Evolutionary conservation across 2,113 vertebrate genomes (phyloP).

Genomic region (Chaetops frenatus): DNA sequence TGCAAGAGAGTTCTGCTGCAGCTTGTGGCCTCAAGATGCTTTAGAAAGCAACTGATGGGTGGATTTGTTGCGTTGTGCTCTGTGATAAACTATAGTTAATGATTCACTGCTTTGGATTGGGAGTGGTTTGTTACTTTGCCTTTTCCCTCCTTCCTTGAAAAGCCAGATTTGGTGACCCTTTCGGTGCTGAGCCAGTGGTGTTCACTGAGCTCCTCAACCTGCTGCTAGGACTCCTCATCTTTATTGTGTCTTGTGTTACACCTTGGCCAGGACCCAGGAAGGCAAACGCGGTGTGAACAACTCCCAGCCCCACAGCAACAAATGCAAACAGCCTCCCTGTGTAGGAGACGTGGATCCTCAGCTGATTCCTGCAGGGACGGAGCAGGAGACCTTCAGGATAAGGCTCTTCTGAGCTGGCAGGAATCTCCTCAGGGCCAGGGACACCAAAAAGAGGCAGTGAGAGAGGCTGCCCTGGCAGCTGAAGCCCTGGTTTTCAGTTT

Average conservation of each 20-base stretch:
- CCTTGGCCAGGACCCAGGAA: neutral
- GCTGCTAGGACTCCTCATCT: fast-evolving
- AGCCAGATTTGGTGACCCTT: neutral
- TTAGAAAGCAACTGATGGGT: neutral
- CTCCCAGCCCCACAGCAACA: fast-evolving
- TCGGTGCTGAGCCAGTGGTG: fast-evolving
- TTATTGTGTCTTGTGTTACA: too few species aligned
- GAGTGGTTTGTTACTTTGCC: neutral
- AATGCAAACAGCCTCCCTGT: neutral
- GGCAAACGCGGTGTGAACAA: too few species aligned
- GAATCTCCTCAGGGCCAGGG: neutral
- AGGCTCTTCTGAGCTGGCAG: neutral
- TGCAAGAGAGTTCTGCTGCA: too few species aligned
- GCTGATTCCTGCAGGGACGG: neutral
- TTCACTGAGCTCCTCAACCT: fast-evolving
- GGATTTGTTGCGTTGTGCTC: neutral
- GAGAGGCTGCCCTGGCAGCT: neutral
- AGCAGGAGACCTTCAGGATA: neutral
- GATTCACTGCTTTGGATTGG: neutral
- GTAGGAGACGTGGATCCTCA: fast-evolving
- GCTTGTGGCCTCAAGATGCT: neutral
- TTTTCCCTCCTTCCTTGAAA: neutral
- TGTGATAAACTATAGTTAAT: neutral
- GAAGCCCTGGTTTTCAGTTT: neutral
- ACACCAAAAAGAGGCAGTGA: neutral